These are phyloP conservation scores for Tipula lateralis DNA, from an alignment of 2,888 invertebrate genomes.

Conservation along the genomic window DNA sequence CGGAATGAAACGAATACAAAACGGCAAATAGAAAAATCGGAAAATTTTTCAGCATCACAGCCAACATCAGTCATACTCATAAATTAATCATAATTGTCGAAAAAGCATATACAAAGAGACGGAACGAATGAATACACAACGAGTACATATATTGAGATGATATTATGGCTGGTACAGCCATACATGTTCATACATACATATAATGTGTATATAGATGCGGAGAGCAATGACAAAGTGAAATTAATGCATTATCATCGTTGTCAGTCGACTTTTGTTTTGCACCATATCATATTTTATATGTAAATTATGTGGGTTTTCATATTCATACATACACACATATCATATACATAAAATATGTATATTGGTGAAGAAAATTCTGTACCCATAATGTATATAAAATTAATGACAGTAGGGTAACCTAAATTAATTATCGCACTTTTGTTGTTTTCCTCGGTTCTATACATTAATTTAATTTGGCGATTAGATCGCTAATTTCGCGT, in stretches of 20 bases:
- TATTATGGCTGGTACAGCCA: not conserved
- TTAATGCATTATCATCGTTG: constrained; percentile 15
- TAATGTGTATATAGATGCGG: not conserved
- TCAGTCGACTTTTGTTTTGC: constrained; percentile 1
- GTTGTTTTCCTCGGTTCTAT: not conserved
- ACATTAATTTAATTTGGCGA: not conserved
- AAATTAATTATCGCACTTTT: not conserved
- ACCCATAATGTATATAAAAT: not conserved
- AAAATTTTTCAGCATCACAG: constrained; percentile 6
- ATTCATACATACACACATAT: not conserved
- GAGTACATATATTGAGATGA: constrained; percentile 2
- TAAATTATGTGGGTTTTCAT: not conserved
- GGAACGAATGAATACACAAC: not conserved
- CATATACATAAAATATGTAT: not conserved
- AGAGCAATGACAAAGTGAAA: constrained; percentile 19
- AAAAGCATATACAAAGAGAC: not conserved
- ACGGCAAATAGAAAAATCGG: not conserved
- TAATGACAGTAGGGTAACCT: not conserved
- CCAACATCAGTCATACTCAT: constrained; percentile 11
- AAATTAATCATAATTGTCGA: constrained; percentile 24
- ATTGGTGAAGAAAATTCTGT: too few species aligned
- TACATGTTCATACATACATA: too few species aligned
- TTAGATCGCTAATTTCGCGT: not conserved
- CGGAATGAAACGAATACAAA: not conserved
- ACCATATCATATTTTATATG: not conserved